Conservation (phyloP, 1,140 invertebrate species). For the Zaprionus nigranus region DNA sequence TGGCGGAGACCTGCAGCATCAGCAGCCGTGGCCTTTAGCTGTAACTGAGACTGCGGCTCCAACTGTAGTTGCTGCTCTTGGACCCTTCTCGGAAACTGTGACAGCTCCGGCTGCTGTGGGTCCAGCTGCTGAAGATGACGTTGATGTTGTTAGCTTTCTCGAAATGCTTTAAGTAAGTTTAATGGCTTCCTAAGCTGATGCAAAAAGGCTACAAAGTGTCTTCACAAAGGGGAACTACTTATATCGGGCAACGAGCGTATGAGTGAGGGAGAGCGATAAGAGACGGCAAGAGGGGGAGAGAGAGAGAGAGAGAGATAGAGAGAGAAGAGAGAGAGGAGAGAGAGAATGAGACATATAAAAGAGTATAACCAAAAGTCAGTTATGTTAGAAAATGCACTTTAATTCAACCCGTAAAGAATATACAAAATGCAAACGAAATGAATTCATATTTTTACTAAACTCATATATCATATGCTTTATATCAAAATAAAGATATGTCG, state of each 20-base stretch:
- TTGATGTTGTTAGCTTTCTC: slow-evolving; percentile 72
- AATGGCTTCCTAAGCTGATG: slow-evolving; percentile 73
- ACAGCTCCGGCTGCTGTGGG: slow-evolving; percentile 34
- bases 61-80: not conserved
- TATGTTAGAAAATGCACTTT: not conserved
- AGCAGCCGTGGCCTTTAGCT: not conserved
- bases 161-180: slow-evolving; percentile 78
- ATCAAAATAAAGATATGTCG: no score
- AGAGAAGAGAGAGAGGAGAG: not conserved
- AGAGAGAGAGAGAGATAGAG: not conserved
- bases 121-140: slow-evolving; percentile 59
- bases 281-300: not conserved
- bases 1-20: not conserved
- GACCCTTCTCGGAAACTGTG: slow-evolving; percentile 8
- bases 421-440: not conserved
- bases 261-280: not conserved
- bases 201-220: slow-evolving; percentile 58
- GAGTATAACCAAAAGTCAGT: not conserved
- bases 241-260: not conserved
- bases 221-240: slow-evolving; percentile 10
- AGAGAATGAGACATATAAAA: not conserved
- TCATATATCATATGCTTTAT: no score
- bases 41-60: not conserved
- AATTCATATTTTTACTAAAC: not conserved
- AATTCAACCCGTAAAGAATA: not conserved